These are phyloP conservation scores for Drosophila sechellia DNA, from an alignment of 1,140 invertebrate genomes.

Conservation along the genomic window DNA sequence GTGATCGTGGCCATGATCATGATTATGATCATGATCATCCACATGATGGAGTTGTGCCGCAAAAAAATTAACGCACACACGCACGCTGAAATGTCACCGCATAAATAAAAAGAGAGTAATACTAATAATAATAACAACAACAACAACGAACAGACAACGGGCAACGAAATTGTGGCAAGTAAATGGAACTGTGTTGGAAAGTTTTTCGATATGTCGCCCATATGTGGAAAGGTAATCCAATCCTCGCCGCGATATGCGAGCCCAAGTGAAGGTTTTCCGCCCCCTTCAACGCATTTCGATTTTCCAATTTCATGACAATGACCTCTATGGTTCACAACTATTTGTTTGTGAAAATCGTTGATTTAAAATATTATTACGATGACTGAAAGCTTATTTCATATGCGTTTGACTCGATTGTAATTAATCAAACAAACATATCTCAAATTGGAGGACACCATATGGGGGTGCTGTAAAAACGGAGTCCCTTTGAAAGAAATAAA, in stretches of 20 bases:
- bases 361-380: no score
- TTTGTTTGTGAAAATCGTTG: not conserved
- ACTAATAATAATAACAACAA: not conserved
- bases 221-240: slow-evolving; percentile 33
- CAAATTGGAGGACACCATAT: not conserved
- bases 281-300: slow-evolving; percentile 7
- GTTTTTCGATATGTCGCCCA: slow-evolving; percentile 40
- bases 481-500: not conserved
- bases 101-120: slow-evolving; percentile 7
- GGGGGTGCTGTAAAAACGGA: not conserved
- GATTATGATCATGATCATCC: not conserved
- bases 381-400: no score
- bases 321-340: slow-evolving; percentile 19
- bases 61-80: slow-evolving; percentile 37
- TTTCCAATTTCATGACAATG: slow-evolving; percentile 48
- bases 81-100: slow-evolving; percentile 24
- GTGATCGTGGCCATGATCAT: slow-evolving; percentile 5
- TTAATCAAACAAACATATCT: not conserved
- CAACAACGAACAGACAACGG: not conserved
- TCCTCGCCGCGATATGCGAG: slow-evolving; percentile 27
- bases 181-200: slow-evolving; percentile 56
- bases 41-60: slow-evolving; percentile 36
- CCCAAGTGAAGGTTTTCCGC: slow-evolving; percentile 57
- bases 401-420: not conserved
- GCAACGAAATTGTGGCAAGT: slow-evolving; percentile 53